These are phyloP conservation scores for Tretioscincus oriximinensis DNA, from an alignment of 2,113 vertebrate species.

Conservation along the genomic window DNA sequence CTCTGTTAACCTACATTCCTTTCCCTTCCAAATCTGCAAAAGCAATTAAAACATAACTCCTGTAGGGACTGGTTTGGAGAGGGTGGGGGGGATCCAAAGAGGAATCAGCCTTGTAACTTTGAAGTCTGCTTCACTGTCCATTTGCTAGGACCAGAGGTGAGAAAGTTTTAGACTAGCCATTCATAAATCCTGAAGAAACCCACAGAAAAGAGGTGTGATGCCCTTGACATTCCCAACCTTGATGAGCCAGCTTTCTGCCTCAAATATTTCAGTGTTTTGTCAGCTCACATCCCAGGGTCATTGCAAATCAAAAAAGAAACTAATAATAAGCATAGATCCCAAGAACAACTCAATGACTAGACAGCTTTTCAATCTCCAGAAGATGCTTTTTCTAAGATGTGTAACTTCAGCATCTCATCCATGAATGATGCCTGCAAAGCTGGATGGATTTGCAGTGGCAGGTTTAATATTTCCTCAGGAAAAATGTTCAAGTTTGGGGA, in stretches of 20 bases:
- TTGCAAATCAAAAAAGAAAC: neutral
- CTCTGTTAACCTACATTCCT: slow-evolving; percentile 26
- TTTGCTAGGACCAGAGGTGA: neutral
- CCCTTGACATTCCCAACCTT: neutral
- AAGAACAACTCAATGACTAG: neutral
- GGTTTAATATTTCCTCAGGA: neutral
- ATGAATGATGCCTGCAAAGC: neutral
- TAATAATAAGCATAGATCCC: no score
- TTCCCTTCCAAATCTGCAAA: slow-evolving; percentile 27
- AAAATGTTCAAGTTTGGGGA: neutral
- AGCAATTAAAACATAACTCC: slow-evolving; percentile 40
- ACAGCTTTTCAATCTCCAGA: no score
- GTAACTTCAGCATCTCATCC: neutral
- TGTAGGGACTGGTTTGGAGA: neutral
- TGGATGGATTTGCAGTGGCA: neutral
- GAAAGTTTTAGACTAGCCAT: neutral
- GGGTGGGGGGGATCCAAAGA: neutral
- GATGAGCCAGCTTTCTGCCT: neutral
- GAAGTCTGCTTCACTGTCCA: neutral
- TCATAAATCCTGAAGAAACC: neutral
- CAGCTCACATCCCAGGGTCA: neutral
- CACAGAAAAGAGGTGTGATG: neutral
- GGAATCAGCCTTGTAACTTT: neutral
- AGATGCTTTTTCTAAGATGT: neutral
- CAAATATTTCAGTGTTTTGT: neutral